Percentiles rank a stretch among this genome's conserved stretches.
phyloP scores from a whole-genome alignment of 1,140 invertebrate species.

The Chrysomallon squamiferum region DNA sequence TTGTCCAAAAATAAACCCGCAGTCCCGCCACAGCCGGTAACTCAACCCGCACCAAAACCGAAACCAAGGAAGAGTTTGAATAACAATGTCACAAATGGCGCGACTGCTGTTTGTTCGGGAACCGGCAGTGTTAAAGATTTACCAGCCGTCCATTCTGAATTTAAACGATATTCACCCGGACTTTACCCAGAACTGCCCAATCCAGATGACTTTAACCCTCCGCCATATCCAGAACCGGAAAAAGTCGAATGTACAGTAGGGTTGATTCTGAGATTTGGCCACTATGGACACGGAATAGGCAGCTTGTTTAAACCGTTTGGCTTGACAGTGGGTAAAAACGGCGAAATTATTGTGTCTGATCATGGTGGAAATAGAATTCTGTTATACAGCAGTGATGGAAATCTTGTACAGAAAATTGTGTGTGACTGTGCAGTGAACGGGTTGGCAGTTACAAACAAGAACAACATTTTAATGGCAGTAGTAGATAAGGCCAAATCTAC shows the following conservation, averaged over 20 bases:
- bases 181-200: slow-evolving; percentile 3
- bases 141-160: not conserved
- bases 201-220: slow-evolving; percentile 10
- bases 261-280: slow-evolving; percentile 45
- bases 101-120: not conserved
- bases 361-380: slow-evolving; percentile 45
- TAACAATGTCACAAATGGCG: not conserved
- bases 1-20: slow-evolving; percentile 12
- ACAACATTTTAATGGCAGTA: slow-evolving; percentile 48
- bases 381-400: slow-evolving; percentile 42
- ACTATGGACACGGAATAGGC: slow-evolving; percentile 39
- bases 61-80: not conserved
- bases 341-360: slow-evolving; percentile 54
- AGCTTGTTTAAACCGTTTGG: slow-evolving; percentile 53
- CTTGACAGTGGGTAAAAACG: slow-evolving; percentile 37
- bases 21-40: slow-evolving; percentile 16
- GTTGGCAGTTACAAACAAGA: slow-evolving; percentile 41
- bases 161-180: slow-evolving; percentile 7
- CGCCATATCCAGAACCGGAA: slow-evolving; percentile 1
- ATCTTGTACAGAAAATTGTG: slow-evolving; percentile 35
- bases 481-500: slow-evolving; percentile 30
- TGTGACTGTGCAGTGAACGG: slow-evolving; percentile 47
- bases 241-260: slow-evolving; percentile 27
- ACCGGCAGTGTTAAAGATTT: not conserved
- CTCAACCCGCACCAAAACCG: not conserved